Evolutionary conservation across 2,797 vertebrate genomes (phyloP).

Genomic region (Molossus molossus): DNA sequence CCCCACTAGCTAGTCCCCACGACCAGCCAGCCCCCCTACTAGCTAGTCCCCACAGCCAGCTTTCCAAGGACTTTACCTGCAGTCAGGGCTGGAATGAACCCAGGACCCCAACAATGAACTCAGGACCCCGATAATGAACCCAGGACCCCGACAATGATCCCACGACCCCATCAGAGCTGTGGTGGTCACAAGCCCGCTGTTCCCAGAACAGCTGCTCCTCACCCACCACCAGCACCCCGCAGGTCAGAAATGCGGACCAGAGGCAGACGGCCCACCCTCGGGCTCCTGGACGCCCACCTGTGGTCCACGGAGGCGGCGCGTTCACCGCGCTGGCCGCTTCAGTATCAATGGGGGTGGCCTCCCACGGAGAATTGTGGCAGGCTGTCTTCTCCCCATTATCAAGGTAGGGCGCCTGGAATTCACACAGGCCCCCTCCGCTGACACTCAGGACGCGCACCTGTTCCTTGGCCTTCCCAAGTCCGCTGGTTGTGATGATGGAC

Average conservation of each 20-base stretch:
- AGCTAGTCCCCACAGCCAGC: not conserved
- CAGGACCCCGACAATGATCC: not conserved
- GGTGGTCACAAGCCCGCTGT: not conserved
- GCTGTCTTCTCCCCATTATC: constrained; percentile 86
- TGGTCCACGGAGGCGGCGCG: not conserved
- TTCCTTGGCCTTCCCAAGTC: constrained; percentile 81
- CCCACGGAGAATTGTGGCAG: constrained; percentile 85
- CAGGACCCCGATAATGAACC: too few species aligned
- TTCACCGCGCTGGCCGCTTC: constrained; percentile 58
- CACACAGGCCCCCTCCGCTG: constrained; percentile 79
- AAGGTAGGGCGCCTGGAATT: constrained; percentile 84
- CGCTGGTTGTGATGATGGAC: constrained; percentile 85
- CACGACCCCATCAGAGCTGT: too few species aligned
- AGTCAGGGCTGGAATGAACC: not conserved
- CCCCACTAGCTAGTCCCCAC: too few species aligned
- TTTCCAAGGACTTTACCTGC: not conserved
- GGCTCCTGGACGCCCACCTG: constrained; percentile 5
- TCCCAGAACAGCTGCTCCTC: not conserved
- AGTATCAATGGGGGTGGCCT: not conserved
- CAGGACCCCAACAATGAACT: too few species aligned
- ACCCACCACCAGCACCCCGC: not conserved
- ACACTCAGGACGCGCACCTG: constrained; percentile 81
- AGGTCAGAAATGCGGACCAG: not conserved
- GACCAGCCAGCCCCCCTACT: too few species aligned
- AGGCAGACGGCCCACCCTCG: not conserved